Evolutionary conservation across 2,888 invertebrate species (phyloP).

Genomic region (Mongoloraphidia duomilia): DNA sequence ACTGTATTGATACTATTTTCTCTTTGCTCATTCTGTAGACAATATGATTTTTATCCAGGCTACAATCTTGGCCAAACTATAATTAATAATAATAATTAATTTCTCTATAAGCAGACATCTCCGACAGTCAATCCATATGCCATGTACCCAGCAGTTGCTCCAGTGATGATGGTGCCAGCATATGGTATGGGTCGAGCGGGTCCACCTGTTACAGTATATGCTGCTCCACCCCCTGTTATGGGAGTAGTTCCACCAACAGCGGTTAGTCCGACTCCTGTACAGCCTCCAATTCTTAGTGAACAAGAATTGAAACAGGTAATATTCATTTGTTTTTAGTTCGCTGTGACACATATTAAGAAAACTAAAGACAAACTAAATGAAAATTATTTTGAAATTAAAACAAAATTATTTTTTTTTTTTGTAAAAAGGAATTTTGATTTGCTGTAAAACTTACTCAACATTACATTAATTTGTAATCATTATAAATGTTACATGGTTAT

Average conservation of each 20-base stretch:
- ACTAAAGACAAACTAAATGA: not conserved
- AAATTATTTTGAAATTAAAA: too few relatives aligned
- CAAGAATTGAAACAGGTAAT: slow-evolving; percentile 48
- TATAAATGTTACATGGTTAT: too few relatives aligned
- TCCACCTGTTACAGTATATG: slow-evolving; percentile 37
- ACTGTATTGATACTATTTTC: too few relatives aligned
- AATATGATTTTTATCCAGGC: too few relatives aligned
- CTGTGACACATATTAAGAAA: not conserved
- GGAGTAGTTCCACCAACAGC: slow-evolving; percentile 16
- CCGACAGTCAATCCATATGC: slow-evolving; percentile 33
- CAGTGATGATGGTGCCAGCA: slow-evolving; percentile 21
- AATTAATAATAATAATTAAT: not conserved
- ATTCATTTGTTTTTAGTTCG: not conserved
- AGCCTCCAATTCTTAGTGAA: slow-evolving; percentile 34
- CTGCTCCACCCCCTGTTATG: slow-evolving; percentile 13
- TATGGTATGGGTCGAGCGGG: slow-evolving; percentile 15
- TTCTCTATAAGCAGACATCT: slow-evolving; percentile 20
- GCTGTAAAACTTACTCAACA: too few relatives aligned
- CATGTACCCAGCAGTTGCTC: slow-evolving; percentile 23
- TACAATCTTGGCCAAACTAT: not conserved
- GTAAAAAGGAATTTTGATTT: too few relatives aligned
- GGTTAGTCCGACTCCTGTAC: slow-evolving; percentile 20
- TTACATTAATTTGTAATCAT: too few relatives aligned
- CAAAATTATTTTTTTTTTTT: too few relatives aligned
- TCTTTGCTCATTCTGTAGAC: too few relatives aligned